A percentile compares a stretch with the other conserved stretches of the same genome.
Evolutionary conservation across 2,113 vertebrate genomes (phyloP).

Genomic region (Elachura formosa): DNA sequence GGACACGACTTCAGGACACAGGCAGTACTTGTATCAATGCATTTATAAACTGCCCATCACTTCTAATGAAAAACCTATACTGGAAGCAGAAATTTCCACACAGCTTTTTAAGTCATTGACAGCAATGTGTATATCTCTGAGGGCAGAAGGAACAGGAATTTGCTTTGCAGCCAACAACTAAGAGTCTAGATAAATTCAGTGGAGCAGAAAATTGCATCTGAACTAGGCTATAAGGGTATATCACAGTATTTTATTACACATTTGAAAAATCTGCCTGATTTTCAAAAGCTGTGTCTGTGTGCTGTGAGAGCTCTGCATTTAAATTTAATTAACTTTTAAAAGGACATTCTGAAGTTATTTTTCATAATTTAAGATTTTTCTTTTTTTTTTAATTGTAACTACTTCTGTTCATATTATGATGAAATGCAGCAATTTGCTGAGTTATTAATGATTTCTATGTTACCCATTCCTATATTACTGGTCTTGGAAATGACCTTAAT

Average conservation of each 20-base stretch:
- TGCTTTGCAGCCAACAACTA: slow-evolving; percentile 43
- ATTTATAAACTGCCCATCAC: background rate
- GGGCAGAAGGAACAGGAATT: slow-evolving; percentile 39
- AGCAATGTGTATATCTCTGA: background rate
- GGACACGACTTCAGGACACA: background rate
- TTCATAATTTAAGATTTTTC: background rate
- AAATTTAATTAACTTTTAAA: slow-evolving; percentile 44
- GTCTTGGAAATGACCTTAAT: background rate
- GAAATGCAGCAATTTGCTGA: background rate
- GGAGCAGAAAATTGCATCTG: slow-evolving; percentile 68
- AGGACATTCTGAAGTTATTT: slow-evolving; percentile 5
- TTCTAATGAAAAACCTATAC: slow-evolving; percentile 12
- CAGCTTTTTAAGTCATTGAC: slow-evolving; percentile 31
- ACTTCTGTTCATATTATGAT: background rate
- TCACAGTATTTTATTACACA: slow-evolving; percentile 38
- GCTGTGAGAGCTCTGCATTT: background rate
- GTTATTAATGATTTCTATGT: background rate
- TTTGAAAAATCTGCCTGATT: slow-evolving; percentile 20
- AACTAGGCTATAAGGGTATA: slow-evolving; percentile 29
- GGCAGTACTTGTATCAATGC: background rate
- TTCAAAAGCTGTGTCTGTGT: background rate
- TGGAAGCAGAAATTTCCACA: slow-evolving; percentile 4
- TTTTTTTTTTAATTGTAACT: background rate
- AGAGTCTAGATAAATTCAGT: slow-evolving; percentile 53
- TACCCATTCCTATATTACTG: background rate